Conservation (phyloP, 2,797 vertebrate species). For the Cryptoprocta ferox region DNA sequence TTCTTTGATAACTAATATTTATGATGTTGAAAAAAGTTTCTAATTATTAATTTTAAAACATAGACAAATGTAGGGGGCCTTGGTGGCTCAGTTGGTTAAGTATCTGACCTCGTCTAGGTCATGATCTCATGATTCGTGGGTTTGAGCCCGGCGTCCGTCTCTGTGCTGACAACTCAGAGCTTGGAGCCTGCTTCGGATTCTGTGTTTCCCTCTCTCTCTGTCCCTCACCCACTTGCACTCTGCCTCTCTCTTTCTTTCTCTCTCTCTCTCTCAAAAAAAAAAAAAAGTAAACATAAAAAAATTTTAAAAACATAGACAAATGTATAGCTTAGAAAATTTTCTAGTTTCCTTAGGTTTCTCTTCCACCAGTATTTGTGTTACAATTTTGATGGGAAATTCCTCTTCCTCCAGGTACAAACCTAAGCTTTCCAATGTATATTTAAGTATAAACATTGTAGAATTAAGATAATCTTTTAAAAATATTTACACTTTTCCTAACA, state of each 20-base stretch:
- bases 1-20: neutral
- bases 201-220: too few species aligned
- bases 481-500: neutral
- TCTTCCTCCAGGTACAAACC: neutral
- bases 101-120: too few species aligned
- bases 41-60: neutral
- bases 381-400: neutral
- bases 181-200: too few species aligned
- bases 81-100: too few species aligned
- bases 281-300: too few species aligned
- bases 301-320: neutral
- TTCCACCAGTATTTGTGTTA: neutral
- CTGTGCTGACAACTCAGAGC: too few species aligned
- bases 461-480: neutral
- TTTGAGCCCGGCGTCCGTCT: too few species aligned
- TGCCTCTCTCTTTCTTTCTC: too few species aligned
- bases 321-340: neutral
- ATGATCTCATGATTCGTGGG: too few species aligned
- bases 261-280: too few species aligned
- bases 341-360: neutral
- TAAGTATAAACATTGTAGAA: neutral
- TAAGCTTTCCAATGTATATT: neutral
- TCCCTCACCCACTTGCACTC: too few species aligned
- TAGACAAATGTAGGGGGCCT: neutral
- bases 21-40: neutral